Percentiles rank a stretch among this genome's conserved stretches.
phyloP scores from a whole-genome alignment of 2,888 invertebrate species.

The Lasioglossum pauxillum region DNA sequence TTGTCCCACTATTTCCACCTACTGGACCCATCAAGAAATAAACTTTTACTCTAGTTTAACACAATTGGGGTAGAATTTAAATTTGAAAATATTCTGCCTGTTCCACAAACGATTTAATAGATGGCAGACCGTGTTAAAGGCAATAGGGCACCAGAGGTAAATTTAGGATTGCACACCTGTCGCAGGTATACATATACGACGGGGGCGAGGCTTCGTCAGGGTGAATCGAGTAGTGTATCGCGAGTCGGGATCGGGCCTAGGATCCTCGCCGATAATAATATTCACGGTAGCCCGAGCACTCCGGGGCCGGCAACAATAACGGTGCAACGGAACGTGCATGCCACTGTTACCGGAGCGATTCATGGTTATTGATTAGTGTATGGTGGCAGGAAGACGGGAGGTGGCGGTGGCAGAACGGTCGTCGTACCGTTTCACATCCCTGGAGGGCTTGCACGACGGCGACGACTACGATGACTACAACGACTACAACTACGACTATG shows the following conservation, averaged over 20 bases:
- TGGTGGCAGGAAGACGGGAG: constrained; percentile 76
- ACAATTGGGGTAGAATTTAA: no score
- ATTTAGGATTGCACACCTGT: background rate
- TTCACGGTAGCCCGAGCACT: constrained; percentile 70
- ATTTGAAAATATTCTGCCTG: background rate
- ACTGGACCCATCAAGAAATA: no score
- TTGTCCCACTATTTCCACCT: no score
- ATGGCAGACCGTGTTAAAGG: background rate
- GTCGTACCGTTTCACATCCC: constrained; percentile 68
- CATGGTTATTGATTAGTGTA: constrained; percentile 80
- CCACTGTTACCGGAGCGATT: constrained; percentile 78
- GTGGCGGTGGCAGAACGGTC: constrained; percentile 35
- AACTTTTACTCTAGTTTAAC: no score
- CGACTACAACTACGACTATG: constrained; percentile 35
- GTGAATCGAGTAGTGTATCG: constrained; percentile 14
- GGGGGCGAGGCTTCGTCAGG: background rate
- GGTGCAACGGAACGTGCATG: constrained; percentile 77
- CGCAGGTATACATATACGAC: background rate
- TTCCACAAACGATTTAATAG: background rate
- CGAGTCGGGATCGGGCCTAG: constrained; percentile 32
- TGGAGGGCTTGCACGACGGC: constrained; percentile 68
- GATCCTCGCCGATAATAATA: constrained; percentile 67
- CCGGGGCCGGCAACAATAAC: constrained; percentile 72
- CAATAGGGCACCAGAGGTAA: background rate
- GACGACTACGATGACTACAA: constrained; percentile 22